A percentile compares a stretch with the other conserved stretches of the same genome.
These are phyloP conservation scores for Pogonophryne albipinna DNA, from an alignment of 2,797 vertebrate species.

Conservation along the genomic window DNA sequence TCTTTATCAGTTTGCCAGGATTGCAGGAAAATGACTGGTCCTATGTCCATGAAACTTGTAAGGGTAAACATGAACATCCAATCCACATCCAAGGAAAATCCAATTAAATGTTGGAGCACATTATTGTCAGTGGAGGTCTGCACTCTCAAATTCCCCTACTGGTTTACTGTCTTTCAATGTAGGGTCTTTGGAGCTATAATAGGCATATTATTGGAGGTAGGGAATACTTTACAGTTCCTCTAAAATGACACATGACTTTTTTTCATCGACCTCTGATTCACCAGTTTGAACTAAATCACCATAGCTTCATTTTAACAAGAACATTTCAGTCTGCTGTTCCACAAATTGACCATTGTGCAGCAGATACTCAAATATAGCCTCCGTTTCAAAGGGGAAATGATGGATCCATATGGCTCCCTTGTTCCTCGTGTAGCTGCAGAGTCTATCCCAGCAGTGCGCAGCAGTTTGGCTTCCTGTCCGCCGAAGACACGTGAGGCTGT, in stretches of 20 bases:
- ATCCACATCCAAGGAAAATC: too few relatives aligned
- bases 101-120: too few relatives aligned
- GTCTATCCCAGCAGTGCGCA: neutral
- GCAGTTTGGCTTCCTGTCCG: neutral
- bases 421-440: neutral
- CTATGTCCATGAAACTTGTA: too few relatives aligned
- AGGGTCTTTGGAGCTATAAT: neutral
- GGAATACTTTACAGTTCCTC: neutral
- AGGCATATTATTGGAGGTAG: neutral
- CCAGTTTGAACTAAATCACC: neutral
- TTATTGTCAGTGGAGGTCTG: too few relatives aligned
- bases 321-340: neutral
- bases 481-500: neutral
- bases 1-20: too few relatives aligned
- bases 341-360: neutral
- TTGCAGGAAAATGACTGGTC: too few relatives aligned
- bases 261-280: neutral
- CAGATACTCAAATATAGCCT: neutral
- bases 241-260: neutral
- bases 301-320: neutral
- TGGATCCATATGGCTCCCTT: neutral
- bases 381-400: neutral
- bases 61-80: too few relatives aligned
- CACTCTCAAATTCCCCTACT: too few relatives aligned
- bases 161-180: neutral